phyloP scores from a whole-genome alignment of 2,113 vertebrate species.

The Xenotilapia longispinis region DNA sequence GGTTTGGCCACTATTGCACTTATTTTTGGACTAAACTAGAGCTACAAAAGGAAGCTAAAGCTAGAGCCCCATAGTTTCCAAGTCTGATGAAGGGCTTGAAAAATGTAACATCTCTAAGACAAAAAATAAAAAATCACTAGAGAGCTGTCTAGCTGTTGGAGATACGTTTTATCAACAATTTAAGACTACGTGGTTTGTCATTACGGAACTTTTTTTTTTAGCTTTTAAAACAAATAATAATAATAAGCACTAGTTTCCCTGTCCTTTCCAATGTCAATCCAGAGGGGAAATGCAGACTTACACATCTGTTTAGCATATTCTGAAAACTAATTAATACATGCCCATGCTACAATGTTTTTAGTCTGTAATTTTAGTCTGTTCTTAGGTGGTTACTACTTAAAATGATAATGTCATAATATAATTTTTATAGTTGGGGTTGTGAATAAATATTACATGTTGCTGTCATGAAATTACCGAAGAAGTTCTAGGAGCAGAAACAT shows the following conservation, averaged over 20 bases:
- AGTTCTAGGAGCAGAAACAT: no score
- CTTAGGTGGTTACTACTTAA: neutral
- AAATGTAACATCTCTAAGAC: neutral
- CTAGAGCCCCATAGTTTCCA: neutral
- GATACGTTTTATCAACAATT: rapidly evolving
- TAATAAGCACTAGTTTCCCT: neutral
- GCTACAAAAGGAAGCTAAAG: neutral
- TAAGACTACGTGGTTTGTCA: rapidly evolving
- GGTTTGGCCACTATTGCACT: neutral
- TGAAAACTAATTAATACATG: neutral
- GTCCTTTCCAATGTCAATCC: neutral
- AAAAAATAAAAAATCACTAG: neutral
- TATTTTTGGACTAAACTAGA: neutral
- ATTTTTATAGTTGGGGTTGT: neutral
- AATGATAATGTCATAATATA: neutral
- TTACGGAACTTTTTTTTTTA: neutral
- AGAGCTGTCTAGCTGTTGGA: neutral
- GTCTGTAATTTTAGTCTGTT: neutral
- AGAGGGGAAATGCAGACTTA: neutral
- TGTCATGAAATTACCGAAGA: no score
- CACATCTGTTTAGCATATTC: neutral
- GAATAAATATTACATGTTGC: neutral
- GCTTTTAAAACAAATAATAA: neutral
- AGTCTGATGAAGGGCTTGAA: neutral
- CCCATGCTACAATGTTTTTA: neutral